Evolutionary conservation across 2,888 invertebrate species (phyloP).

Genomic region (Drosophila cognata): DNA sequence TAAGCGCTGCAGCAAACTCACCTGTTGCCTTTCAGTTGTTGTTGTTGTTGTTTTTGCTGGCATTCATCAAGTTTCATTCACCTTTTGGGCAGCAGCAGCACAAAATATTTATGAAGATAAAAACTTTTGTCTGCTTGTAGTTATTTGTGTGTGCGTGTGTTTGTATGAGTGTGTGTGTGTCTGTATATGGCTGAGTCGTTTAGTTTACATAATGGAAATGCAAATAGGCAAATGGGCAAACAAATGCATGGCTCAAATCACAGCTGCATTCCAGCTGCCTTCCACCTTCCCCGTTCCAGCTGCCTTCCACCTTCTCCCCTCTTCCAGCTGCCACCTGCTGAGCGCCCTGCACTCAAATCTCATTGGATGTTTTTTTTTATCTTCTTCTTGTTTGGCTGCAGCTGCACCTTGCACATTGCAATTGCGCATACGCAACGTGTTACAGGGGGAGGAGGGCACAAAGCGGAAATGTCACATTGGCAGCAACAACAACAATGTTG

Average conservation of each 20-base stretch:
- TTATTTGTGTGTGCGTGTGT: neutral
- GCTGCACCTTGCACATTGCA: conserved; percentile 39
- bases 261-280: conserved; percentile 3
- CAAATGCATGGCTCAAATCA: conserved; percentile 42
- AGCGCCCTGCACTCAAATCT: conserved; percentile 1
- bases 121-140: conserved; percentile 40
- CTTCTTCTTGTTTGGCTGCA: conserved; percentile 28
- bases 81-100: conserved; percentile 56
- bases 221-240: conserved; percentile 28
- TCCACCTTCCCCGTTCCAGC: neutral
- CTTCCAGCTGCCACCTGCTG: neutral
- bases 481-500: conserved; percentile 33
- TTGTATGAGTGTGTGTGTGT: neutral
- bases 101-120: conserved; percentile 33
- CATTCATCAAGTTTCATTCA: conserved; percentile 82
- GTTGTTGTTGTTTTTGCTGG: conserved; percentile 53
- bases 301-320: neutral
- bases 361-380: conserved; percentile 5
- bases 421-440: conserved; percentile 37
- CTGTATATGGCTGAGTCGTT: conserved; percentile 20
- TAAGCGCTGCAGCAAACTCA: conserved; percentile 56
- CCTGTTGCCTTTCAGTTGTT: conserved; percentile 54
- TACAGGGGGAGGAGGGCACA: neutral
- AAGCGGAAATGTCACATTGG: conserved; percentile 32
- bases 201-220: conserved; percentile 64